Conservation (phyloP, 2,113 vertebrate species). For the Syngnathoides biaculeatus region DNA sequence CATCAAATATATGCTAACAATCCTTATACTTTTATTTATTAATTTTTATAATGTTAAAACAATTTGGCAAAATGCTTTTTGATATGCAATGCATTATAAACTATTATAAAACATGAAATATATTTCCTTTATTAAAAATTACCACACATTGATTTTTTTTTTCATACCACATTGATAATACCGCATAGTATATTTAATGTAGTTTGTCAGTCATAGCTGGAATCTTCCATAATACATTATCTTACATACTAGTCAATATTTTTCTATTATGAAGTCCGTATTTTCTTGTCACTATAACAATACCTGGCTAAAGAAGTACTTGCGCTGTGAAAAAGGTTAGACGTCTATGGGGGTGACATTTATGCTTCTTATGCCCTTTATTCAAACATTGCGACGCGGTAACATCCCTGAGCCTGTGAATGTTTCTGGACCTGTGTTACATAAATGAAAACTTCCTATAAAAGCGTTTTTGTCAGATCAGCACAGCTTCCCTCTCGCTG, state of each 20-base stretch:
- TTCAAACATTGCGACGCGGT: not conserved
- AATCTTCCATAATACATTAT: not conserved
- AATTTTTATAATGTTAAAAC: not conserved
- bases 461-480: not conserved
- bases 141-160: not conserved
- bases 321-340: not conserved
- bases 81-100: not conserved
- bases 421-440: slow-evolving; percentile 4
- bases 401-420: not conserved
- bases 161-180: not conserved
- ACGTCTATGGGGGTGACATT: not conserved
- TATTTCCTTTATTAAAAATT: not conserved
- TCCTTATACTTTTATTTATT: not conserved
- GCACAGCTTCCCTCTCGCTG: not conserved
- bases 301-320: not conserved
- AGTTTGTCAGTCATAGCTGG: not conserved
- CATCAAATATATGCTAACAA: not conserved
- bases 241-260: not conserved
- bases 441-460: not conserved
- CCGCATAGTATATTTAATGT: not conserved
- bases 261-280: not conserved
- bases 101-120: not conserved
- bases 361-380: not conserved
- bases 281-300: not conserved
- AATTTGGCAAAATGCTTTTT: not conserved